phyloP scores from a whole-genome alignment of 2,797 vertebrate genomes.

The Lutra lutra region DNA sequence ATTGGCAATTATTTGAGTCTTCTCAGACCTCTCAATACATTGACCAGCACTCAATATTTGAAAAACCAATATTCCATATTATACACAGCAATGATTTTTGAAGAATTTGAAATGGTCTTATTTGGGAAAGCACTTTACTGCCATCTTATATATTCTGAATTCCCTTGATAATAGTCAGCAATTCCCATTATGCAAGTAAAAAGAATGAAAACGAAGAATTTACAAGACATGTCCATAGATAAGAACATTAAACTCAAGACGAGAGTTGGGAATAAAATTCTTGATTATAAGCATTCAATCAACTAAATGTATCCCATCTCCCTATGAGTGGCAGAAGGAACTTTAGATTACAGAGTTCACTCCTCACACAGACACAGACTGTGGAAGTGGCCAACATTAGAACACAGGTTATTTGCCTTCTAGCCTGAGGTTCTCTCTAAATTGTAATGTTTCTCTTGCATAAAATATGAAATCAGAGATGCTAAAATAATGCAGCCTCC shows the following conservation, averaged over 20 bases:
- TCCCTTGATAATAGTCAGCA: background rate
- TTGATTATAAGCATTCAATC: background rate
- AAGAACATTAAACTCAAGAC: background rate
- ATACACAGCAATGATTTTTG: background rate
- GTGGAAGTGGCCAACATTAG: background rate
- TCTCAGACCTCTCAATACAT: background rate
- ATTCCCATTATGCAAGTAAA: background rate
- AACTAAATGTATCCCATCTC: background rate
- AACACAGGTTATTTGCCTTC: background rate
- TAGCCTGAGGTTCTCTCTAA: background rate
- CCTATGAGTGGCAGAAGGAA: background rate
- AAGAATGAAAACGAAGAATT: constrained; percentile 6
- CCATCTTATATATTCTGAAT: background rate
- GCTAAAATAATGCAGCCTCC: background rate
- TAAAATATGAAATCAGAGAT: background rate
- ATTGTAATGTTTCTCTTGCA: background rate
- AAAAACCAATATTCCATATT: background rate
- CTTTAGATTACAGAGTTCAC: background rate
- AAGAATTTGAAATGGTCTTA: background rate
- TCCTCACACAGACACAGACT: background rate
- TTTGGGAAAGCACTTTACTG: background rate
- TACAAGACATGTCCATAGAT: background rate
- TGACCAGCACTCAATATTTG: background rate
- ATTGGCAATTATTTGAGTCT: background rate
- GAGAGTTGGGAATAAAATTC: background rate